Conservation (phyloP, 2,888 invertebrate genomes). For the Timandra comae region DNA sequence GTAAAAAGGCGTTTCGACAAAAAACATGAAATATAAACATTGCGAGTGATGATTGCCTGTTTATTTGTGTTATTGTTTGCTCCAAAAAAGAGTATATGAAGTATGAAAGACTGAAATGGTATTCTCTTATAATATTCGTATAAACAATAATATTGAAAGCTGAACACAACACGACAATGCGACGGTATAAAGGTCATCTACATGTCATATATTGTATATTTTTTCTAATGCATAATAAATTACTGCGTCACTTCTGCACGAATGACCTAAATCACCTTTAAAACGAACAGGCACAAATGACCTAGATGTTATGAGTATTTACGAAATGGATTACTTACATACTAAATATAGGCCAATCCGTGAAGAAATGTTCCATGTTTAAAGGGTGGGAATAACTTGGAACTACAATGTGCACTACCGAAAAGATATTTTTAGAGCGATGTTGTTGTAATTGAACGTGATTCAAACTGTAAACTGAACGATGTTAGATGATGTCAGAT, state of each 20-base stretch:
- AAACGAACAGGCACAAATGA: conserved; percentile 16
- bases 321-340: conserved; percentile 17
- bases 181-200: background rate
- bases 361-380: conserved; percentile 33
- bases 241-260: conserved; percentile 21
- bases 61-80: too few relatives aligned
- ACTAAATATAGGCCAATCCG: conserved; percentile 27
- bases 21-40: background rate
- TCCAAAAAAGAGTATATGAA: too few relatives aligned
- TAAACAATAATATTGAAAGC: too few relatives aligned
- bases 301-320: conserved; percentile 21
- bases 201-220: conserved; percentile 1
- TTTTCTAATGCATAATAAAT: conserved; percentile 25
- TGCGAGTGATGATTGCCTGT: too few relatives aligned
- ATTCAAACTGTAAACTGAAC: conserved; percentile 51
- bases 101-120: too few relatives aligned
- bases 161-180: too few relatives aligned
- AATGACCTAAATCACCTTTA: conserved; percentile 25
- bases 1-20: background rate
- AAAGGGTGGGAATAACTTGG: background rate
- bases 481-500: conserved; percentile 68
- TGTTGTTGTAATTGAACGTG: conserved; percentile 30
- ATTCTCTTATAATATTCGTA: too few relatives aligned
- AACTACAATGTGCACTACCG: conserved; percentile 9
- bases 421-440: conserved; percentile 10